Evolutionary conservation across 2,113 vertebrate species (phyloP).

Genomic region (rat (Rattus norvegicus)): DNA sequence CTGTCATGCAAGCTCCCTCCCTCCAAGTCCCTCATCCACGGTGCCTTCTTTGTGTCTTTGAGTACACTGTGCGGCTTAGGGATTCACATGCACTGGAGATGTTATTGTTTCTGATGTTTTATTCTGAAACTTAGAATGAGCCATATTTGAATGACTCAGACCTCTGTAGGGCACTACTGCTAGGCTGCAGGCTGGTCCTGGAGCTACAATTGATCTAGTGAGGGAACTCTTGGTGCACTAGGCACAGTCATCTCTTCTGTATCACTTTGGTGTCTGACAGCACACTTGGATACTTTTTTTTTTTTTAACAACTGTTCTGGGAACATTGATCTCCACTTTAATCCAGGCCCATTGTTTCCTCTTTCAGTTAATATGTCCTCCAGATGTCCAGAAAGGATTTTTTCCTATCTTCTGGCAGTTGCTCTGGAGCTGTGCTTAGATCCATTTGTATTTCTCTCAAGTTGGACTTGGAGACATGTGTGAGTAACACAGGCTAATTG

Average conservation of each 20-base stretch:
- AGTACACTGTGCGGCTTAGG: not conserved
- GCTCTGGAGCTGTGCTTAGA: not conserved
- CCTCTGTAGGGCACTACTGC: not conserved
- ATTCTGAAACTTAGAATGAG: not conserved
- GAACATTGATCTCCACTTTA: not conserved
- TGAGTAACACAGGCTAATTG: not conserved
- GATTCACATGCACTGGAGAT: not conserved
- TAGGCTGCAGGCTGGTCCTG: not conserved
- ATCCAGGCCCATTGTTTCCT: not conserved
- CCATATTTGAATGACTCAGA: too few relatives aligned
- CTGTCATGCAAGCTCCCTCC: not conserved
- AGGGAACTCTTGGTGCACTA: not conserved
- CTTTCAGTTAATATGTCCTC: too few relatives aligned
- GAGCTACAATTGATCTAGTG: too few relatives aligned
- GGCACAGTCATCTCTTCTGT: too few relatives aligned
- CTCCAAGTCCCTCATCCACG: fast-evolving
- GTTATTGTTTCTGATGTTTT: not conserved
- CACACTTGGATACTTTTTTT: not conserved
- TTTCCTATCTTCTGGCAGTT: not conserved
- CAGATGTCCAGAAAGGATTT: not conserved
- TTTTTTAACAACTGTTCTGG: not conserved
- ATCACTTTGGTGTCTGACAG: too few relatives aligned
- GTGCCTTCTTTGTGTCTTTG: too few relatives aligned
- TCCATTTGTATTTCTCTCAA: not conserved
- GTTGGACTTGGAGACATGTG: too few relatives aligned